Base-by-base conservation (phyloP, 1,140 invertebrate genomes). In the Drosophila tani region DNA sequence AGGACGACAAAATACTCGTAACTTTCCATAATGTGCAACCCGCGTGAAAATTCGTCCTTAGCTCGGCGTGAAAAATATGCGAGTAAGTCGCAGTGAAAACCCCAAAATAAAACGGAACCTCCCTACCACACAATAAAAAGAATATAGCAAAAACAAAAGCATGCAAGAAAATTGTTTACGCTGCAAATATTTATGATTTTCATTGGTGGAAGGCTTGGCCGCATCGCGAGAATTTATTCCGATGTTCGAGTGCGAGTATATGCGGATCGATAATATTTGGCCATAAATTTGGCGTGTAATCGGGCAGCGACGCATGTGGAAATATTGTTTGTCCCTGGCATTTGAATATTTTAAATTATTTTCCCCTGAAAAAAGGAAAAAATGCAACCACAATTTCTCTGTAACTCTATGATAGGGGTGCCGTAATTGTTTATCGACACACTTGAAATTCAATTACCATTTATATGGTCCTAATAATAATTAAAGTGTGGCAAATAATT, bases 31-130 rank as follows among this genome's bases (percentile, higher is more conserved):
- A 84, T 87, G 84, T 87, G 84, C 84, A 88, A 68, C 77, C 77
- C 84, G 84, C 77, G 84, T 87, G 81, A 87, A 87, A 87, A 87
- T 87, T 87, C 81, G 77, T 88, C 84, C 84, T 87, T 87, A 78
- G 82, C 68, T 32, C 62, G 73, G 63, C 63, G 65, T 64, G 62
- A 69, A 70, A 71, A 78, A 78, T 59, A 70, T 74, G 67, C 74
- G 73, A 67, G 46, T 62, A 64, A 73, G 70, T 29, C 67, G 68
- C 45, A 73, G 71, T 43, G 51, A 66, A 55, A 62, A 53, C 29
- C 67, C 11, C 35, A 62, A 77, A 82, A 59, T 50, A 74, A 58
- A 55, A 43, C 45, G 24, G 41, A 77, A 63, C 58, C 32, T 21
- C 53, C 51, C 32, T n/a, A 38, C n/a, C 49, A 43, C 55, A 57